These are phyloP conservation scores for Hyles lineata DNA, from an alignment of 2,888 invertebrate species.

Conservation along the genomic window DNA sequence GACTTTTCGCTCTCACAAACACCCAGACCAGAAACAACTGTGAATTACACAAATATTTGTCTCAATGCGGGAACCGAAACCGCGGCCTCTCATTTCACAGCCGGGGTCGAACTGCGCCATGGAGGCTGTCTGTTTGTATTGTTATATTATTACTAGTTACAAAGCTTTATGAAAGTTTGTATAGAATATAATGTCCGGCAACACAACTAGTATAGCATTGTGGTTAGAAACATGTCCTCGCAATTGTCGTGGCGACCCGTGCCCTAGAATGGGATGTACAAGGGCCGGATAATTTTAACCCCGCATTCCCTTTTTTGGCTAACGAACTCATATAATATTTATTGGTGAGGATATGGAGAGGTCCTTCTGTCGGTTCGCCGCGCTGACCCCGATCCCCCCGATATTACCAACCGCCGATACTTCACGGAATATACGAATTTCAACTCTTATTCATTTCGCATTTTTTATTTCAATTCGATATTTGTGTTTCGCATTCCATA, in stretches of 20 bases:
- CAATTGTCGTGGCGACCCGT: not conserved
- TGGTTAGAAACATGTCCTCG: too few species aligned
- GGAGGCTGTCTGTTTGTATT: too few species aligned
- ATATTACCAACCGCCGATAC: not conserved
- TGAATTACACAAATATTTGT: too few species aligned
- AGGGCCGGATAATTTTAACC: not conserved
- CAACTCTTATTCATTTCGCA: slow-evolving; percentile 9
- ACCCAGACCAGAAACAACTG: too few species aligned
- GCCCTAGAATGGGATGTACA: not conserved
- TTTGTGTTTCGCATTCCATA: not conserved
- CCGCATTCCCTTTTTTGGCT: not conserved
- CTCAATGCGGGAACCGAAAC: too few species aligned
- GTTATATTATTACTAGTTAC: too few species aligned
- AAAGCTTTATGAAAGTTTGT: too few species aligned
- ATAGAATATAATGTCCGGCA: too few species aligned
- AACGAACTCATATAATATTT: not conserved
- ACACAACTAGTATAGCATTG: too few species aligned
- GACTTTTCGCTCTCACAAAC: too few species aligned
- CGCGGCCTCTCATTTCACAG: too few species aligned
- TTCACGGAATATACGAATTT: not conserved
- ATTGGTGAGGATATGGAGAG: not conserved
- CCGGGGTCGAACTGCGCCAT: too few species aligned
- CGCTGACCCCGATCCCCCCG: not conserved
- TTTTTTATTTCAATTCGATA: not conserved
- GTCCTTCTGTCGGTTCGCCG: not conserved